phyloP scores from a whole-genome alignment of 2,888 invertebrate genomes.

The Chaetogeoica ovagalla region DNA sequence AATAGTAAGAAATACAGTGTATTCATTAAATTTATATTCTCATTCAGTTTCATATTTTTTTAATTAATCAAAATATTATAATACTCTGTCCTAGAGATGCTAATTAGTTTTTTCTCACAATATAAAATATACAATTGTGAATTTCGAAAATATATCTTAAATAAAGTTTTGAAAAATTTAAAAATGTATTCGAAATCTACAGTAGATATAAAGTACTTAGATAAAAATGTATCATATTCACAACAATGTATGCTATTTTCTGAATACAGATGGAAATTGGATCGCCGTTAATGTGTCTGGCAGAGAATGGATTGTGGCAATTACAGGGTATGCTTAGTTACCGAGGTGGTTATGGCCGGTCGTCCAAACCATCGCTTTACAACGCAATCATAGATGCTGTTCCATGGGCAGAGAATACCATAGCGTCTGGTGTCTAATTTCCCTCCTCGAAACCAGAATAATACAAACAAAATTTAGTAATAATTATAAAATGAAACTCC shows the following conservation, averaged over 20 bases:
- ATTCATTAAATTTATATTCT: neutral
- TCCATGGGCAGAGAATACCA: slow-evolving; percentile 61
- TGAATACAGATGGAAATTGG: slow-evolving; percentile 67
- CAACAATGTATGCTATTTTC: no score
- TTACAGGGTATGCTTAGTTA: slow-evolving; percentile 67
- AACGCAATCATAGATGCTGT: slow-evolving; percentile 60
- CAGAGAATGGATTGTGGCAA: slow-evolving; percentile 65
- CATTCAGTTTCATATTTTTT: neutral
- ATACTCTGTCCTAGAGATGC: neutral
- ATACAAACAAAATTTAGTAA: neutral
- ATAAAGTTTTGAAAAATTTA: no score
- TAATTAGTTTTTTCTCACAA: neutral
- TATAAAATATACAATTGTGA: neutral
- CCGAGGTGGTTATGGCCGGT: slow-evolving; percentile 62
- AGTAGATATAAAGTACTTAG: no score
- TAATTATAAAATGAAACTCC: neutral
- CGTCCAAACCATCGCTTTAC: slow-evolving; percentile 66
- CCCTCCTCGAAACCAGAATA: neutral
- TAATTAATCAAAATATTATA: slow-evolving; percentile 6
- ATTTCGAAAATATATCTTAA: neutral
- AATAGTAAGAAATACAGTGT: neutral
- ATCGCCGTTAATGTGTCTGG: slow-evolving; percentile 69
- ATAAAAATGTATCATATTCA: no score
- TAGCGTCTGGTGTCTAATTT: slow-evolving; percentile 57
- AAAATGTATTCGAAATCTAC: no score